Percentiles rank a stretch among this genome's conserved stretches.
Conservation (phyloP, 37 sponge, comb jelly and placozoan genomes). For the Theonella swinhoei region DNA sequence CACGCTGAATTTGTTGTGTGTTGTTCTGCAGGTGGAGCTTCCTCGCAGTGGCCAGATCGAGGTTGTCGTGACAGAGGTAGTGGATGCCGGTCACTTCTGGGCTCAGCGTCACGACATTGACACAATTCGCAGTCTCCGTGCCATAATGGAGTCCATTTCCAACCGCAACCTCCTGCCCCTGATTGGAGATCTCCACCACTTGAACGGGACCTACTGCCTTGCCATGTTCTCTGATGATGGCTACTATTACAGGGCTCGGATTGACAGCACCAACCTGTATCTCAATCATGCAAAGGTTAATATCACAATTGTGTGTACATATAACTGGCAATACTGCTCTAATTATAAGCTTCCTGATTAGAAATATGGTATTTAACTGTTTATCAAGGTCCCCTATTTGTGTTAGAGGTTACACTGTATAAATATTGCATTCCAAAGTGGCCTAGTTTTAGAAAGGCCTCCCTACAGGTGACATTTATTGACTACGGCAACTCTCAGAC, state of each 20-base stretch:
- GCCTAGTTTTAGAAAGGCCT: no score
- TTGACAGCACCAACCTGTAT: slow-evolving; percentile 11
- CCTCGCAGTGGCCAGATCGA: neutral
- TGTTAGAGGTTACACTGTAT: no score
- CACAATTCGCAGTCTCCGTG: neutral
- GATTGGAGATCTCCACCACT: neutral
- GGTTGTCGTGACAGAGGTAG: slow-evolving; percentile 17
- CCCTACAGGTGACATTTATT: slow-evolving; percentile 70
- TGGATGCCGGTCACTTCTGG: slow-evolving; percentile 91
- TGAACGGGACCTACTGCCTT: slow-evolving; percentile 71
- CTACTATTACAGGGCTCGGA: slow-evolving; percentile 69
- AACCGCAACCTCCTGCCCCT: slow-evolving; percentile 24
- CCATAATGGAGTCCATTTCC: slow-evolving; percentile 54
- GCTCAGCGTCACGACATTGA: slow-evolving; percentile 58
- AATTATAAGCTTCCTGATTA: no score
- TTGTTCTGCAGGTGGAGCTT: neutral
- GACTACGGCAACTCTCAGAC: slow-evolving; percentile 88
- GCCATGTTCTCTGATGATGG: slow-evolving; percentile 74
- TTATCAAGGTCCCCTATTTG: no score
- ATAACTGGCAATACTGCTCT: no score
- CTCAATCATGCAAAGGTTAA: slow-evolving; percentile 8
- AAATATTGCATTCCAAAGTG: no score
- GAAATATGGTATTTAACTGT: no score
- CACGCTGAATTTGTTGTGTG: no score
- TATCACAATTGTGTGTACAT: no score